Conservation (phyloP, 2,888 invertebrate genomes). For the Plagodis pulveraria region DNA sequence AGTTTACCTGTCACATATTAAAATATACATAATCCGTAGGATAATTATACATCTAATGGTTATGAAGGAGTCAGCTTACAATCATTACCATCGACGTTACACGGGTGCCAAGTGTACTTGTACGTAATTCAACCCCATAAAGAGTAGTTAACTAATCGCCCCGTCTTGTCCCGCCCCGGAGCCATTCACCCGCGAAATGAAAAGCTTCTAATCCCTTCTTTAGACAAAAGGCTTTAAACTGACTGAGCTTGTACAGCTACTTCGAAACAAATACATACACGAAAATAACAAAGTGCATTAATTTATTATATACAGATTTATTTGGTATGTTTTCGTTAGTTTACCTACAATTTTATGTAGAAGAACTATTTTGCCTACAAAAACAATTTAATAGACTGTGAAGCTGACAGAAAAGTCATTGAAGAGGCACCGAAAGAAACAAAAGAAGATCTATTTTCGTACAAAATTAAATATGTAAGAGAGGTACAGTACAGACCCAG, state of each 20-base stretch:
- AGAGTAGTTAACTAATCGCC: conserved; percentile 40
- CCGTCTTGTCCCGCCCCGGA: conserved; percentile 44
- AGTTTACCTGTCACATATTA: no score
- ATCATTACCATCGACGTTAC: conserved; percentile 7
- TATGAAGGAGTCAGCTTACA: neutral
- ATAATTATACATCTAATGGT: neutral
- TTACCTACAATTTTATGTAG: no score
- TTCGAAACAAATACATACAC: neutral
- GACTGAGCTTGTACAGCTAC: conserved; percentile 10
- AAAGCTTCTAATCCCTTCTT: conserved; percentile 63
- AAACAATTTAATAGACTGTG: no score
- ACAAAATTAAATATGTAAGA: no score
- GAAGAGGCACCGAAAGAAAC: neutral
- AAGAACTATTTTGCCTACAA: no score
- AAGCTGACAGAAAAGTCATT: neutral
- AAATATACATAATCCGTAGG: no score
- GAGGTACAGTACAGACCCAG: conserved; percentile 1
- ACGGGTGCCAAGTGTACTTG: conserved; percentile 3
- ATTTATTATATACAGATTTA: no score
- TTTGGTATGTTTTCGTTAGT: no score
- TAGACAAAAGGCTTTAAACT: conserved; percentile 25
- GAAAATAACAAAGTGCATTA: no score
- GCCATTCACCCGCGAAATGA: conserved; percentile 62
- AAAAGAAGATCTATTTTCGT: neutral
- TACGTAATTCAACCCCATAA: conserved; percentile 39